phyloP scores from a whole-genome alignment of 2,888 invertebrate genomes.

The Amphipyra berbera region DNA sequence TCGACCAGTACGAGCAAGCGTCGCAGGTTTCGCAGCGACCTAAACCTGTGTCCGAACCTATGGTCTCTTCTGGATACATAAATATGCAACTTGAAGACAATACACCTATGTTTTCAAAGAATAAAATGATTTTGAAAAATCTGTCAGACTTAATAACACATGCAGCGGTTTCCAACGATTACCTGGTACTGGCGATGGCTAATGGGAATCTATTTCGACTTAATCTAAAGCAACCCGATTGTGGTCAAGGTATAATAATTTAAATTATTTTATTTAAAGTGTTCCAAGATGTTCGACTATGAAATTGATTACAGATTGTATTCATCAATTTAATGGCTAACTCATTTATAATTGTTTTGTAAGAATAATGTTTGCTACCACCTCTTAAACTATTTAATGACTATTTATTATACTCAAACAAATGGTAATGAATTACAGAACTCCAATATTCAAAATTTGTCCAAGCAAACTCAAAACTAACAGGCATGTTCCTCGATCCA shows the following conservation, averaged over 20 bases:
- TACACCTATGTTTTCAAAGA: constrained; percentile 96
- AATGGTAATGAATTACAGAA: constrained; percentile 86
- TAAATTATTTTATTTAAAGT: not conserved
- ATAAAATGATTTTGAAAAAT: constrained; percentile 93
- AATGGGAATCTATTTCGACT: constrained; percentile 95
- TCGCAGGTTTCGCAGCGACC: constrained; percentile 88
- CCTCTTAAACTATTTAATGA: no score
- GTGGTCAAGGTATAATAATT: constrained; percentile 92
- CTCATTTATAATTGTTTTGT: no score
- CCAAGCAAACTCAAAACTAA: constrained; percentile 90
- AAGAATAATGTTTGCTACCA: no score
- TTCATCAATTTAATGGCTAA: no score
- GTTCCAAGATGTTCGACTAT: not conserved
- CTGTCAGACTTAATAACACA: constrained; percentile 95
- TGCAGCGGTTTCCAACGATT: constrained; percentile 95
- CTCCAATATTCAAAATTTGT: constrained; percentile 92
- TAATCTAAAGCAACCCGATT: constrained; percentile 94
- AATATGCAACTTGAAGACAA: constrained; percentile 92
- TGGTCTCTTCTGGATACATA: constrained; percentile 88
- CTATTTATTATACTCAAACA: no score
- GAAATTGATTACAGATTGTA: no score
- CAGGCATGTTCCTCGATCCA: constrained; percentile 94
- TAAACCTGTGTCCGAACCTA: constrained; percentile 78
- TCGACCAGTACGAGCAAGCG: constrained; percentile 96
- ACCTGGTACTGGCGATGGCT: constrained; percentile 95